These are phyloP conservation scores for Mizuhopecten yessoensis DNA, from an alignment of 1,140 invertebrate species.

Conservation along the genomic window DNA sequence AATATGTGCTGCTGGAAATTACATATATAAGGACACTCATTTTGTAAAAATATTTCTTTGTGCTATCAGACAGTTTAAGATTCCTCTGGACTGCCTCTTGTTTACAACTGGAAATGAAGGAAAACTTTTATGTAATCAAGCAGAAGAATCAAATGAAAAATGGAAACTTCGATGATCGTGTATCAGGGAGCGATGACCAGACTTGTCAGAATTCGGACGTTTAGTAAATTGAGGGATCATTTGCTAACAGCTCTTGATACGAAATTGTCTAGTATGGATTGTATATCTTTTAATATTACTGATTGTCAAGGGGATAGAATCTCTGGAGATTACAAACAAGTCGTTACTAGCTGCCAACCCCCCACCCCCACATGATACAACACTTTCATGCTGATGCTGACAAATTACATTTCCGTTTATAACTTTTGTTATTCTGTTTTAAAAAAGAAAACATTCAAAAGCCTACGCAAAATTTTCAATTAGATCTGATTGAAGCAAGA, in stretches of 20 bases:
- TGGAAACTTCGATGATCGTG: background rate
- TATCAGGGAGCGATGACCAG: background rate
- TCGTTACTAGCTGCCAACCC: background rate
- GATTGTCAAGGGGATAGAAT: background rate
- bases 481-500: background rate
- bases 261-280: background rate
- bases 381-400: background rate
- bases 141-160: background rate
- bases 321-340: slow-evolving; percentile 10
- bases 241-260: background rate
- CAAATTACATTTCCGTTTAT: background rate
- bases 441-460: background rate
- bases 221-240: background rate
- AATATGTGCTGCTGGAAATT: background rate
- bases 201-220: background rate
- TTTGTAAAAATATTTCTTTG: background rate
- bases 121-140: no score
- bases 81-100: no score
- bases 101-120: no score
- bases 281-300: background rate
- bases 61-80: background rate
- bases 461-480: background rate
- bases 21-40: background rate
- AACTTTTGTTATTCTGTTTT: background rate
- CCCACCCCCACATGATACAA: background rate